Conservation (phyloP, 1,140 invertebrate species). For the Eulimnadia texana region DNA sequence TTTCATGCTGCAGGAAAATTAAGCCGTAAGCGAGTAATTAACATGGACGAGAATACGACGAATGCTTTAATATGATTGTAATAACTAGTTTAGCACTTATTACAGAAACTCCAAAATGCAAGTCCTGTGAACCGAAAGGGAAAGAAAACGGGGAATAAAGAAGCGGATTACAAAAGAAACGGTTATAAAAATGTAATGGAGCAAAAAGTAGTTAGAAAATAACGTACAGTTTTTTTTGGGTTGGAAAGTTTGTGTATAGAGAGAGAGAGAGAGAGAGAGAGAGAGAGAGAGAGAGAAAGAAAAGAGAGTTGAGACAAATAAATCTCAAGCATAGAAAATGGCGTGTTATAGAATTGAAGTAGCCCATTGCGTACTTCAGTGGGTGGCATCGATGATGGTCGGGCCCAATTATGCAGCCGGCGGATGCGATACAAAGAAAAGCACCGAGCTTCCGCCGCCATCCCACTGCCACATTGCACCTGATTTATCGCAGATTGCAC, state of each 20-base stretch:
- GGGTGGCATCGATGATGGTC: background rate
- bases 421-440: background rate
- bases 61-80: too few relatives aligned
- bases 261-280: background rate
- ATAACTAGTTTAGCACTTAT: too few relatives aligned
- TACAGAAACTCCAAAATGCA: too few relatives aligned
- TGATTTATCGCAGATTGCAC: constrained; percentile 14
- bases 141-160: too few relatives aligned
- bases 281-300: background rate
- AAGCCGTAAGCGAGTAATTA: too few relatives aligned
- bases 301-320: background rate
- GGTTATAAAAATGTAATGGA: too few relatives aligned
- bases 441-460: background rate
- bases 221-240: background rate
- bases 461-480: constrained; percentile 10
- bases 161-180: too few relatives aligned
- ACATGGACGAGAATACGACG: too few relatives aligned
- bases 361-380: background rate
- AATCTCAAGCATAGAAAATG: background rate
- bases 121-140: too few relatives aligned
- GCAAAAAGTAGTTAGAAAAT: too few relatives aligned
- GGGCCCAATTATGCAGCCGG: background rate
- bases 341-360: background rate
- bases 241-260: background rate
- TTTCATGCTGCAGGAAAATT: too few relatives aligned